phyloP scores from a whole-genome alignment of 2,888 invertebrate species.

The Dendrolimus pini region DNA sequence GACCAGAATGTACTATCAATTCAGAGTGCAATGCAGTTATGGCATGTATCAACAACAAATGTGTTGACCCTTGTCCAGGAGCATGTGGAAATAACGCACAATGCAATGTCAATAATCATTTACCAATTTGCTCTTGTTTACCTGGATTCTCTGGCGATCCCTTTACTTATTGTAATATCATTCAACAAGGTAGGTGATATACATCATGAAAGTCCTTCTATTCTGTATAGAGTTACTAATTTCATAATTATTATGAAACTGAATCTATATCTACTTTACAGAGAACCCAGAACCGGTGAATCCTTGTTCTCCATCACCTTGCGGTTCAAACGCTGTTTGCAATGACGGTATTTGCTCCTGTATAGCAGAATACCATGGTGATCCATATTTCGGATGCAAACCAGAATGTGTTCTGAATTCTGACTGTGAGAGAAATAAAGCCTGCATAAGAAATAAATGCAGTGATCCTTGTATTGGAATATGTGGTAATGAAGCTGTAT shows the following conservation, averaged over 20 bases:
- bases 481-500: slow-evolving; percentile 78
- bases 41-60: slow-evolving; percentile 84
- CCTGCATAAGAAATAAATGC: slow-evolving; percentile 86
- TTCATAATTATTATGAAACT: background rate
- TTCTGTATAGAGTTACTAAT: background rate
- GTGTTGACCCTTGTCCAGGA: slow-evolving; percentile 86
- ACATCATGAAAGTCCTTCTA: background rate
- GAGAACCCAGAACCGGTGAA: slow-evolving; percentile 53
- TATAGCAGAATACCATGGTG: slow-evolving; percentile 82
- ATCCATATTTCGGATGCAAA: slow-evolving; percentile 84
- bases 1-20: slow-evolving; percentile 84
- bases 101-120: slow-evolving; percentile 83
- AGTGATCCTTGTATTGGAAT: slow-evolving; percentile 83
- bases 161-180: slow-evolving; percentile 70
- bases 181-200: slow-evolving; percentile 35
- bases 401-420: slow-evolving; percentile 88
- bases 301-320: slow-evolving; percentile 83
- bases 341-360: slow-evolving; percentile 82
- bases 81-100: slow-evolving; percentile 85
- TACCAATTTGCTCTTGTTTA: slow-evolving; percentile 82
- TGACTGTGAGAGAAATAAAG: slow-evolving; percentile 81
- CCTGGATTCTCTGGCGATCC: slow-evolving; percentile 85
- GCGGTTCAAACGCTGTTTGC: slow-evolving; percentile 81
- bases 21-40: slow-evolving; percentile 82
- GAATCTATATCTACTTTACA: slow-evolving; percentile 25